Evolutionary conservation across 53 echinoderm and acorn worm species (phyloP).

Genomic region (Apostichopus leukothele): DNA sequence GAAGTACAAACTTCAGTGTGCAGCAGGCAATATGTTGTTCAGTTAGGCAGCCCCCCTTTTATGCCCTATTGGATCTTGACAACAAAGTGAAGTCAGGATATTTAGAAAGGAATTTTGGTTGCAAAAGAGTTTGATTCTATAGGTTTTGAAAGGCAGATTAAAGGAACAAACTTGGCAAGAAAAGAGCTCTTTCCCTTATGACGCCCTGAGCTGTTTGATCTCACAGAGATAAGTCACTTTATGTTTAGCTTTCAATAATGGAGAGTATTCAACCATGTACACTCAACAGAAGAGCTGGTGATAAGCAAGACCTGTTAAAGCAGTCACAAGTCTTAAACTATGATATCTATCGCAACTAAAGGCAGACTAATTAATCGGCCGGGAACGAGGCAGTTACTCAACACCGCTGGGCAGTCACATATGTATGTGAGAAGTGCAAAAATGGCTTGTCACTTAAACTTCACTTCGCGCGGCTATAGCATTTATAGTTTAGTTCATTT

Average conservation of each 20-base stretch:
- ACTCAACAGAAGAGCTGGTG: neutral
- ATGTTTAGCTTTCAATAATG: constrained; percentile 27
- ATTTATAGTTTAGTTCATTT: too few relatives aligned
- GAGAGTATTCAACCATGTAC: neutral
- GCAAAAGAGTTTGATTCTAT: neutral
- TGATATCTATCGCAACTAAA: too few relatives aligned
- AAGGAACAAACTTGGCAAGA: constrained; percentile 14
- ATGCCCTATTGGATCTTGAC: constrained; percentile 16
- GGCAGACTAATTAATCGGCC: too few relatives aligned
- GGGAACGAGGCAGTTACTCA: too few relatives aligned
- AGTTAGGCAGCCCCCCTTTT: neutral
- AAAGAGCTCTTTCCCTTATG: neutral
- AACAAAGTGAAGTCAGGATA: constrained; percentile 33
- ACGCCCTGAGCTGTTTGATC: constrained; percentile 21
- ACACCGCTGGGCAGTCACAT: too few relatives aligned
- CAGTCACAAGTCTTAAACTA: too few relatives aligned
- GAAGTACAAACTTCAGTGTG: constrained; percentile 17
- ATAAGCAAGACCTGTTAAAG: too few relatives aligned
- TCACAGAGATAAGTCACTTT: constrained; percentile 17
- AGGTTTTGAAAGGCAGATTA: constrained; percentile 6
- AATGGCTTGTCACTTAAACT: too few relatives aligned
- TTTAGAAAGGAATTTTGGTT: neutral
- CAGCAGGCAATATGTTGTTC: constrained; percentile 2
- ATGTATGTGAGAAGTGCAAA: too few relatives aligned
- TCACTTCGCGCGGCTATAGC: too few relatives aligned